These are phyloP conservation scores for Brachionus paranguensis DNA, from an alignment of 1,140 invertebrate species.

Conservation along the genomic window DNA sequence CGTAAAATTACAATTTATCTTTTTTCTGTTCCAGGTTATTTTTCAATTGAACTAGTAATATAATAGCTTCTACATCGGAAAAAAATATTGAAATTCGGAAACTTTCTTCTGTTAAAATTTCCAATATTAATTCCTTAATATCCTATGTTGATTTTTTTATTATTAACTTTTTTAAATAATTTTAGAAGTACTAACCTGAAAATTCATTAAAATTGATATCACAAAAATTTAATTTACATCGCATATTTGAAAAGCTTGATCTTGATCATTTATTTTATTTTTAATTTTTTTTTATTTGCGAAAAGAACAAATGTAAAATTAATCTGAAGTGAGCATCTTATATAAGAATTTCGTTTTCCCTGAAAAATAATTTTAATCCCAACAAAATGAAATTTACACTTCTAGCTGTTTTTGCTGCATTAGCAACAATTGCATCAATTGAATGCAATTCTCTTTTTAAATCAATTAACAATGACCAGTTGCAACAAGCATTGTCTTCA, in stretches of 20 bases:
- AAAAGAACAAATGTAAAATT: conserved; percentile 23
- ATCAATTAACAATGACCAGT: not conserved
- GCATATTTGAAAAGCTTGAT: not conserved
- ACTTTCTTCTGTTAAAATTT: too few species aligned
- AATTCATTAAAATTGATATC: not conserved
- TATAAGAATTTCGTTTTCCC: not conserved
- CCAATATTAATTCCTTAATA: too few species aligned
- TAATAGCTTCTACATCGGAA: too few species aligned
- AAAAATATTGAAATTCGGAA: too few species aligned
- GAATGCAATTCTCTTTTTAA: not conserved
- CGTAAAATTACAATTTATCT: too few species aligned
- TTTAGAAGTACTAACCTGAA: not conserved
- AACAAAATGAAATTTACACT: conserved; percentile 15
- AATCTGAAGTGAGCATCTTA: not conserved
- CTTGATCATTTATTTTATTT: not conserved
- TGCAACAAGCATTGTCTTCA: not conserved
- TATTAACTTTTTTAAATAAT: not conserved
- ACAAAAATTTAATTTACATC: not conserved
- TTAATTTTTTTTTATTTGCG: not conserved
- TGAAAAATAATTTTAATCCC: not conserved
- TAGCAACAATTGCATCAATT: not conserved
- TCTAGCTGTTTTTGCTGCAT: not conserved
- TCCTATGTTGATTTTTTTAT: not conserved
- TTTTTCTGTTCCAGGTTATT: too few species aligned
- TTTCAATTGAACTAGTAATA: too few species aligned